Conservation (phyloP, 2,888 invertebrate species). For the Dasypolia templi region DNA sequence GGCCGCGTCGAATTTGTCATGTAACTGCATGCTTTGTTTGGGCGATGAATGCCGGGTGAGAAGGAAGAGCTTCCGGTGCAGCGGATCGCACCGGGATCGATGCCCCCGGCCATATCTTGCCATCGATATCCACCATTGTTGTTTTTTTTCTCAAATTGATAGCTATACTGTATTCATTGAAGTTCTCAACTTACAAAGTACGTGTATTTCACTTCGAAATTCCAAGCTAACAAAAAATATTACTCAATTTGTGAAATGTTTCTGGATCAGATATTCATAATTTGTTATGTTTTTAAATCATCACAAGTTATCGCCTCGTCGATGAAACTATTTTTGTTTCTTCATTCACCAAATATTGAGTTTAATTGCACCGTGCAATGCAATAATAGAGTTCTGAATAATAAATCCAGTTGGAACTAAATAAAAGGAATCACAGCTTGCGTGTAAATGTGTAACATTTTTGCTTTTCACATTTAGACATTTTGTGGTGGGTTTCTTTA, state of each 20-base stretch:
- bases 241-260: constrained; percentile 1
- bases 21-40: constrained; percentile 83
- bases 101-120: constrained; percentile 86
- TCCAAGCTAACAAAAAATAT: constrained; percentile 37
- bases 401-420: constrained; percentile 31
- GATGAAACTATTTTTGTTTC: constrained; percentile 45
- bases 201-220: constrained; percentile 46
- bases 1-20: constrained; percentile 89
- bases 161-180: constrained; percentile 73
- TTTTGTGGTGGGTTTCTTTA: neutral
- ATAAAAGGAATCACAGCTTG: constrained; percentile 25
- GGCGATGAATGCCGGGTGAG: constrained; percentile 82
- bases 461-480: neutral
- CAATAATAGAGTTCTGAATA: constrained; percentile 28
- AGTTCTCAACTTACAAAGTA: constrained; percentile 68
- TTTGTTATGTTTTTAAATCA: constrained; percentile 39
- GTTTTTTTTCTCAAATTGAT: constrained; percentile 77
- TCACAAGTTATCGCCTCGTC: constrained; percentile 27
- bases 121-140: constrained; percentile 82
- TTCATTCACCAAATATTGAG: constrained; percentile 39
- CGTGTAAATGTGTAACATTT: constrained; percentile 7
- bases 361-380: constrained; percentile 33
- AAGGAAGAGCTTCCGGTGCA: constrained; percentile 89
- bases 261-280: neutral
- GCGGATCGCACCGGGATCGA: constrained; percentile 75